phyloP scores from a whole-genome alignment of 2,113 vertebrate species.

The Indri indri region DNA sequence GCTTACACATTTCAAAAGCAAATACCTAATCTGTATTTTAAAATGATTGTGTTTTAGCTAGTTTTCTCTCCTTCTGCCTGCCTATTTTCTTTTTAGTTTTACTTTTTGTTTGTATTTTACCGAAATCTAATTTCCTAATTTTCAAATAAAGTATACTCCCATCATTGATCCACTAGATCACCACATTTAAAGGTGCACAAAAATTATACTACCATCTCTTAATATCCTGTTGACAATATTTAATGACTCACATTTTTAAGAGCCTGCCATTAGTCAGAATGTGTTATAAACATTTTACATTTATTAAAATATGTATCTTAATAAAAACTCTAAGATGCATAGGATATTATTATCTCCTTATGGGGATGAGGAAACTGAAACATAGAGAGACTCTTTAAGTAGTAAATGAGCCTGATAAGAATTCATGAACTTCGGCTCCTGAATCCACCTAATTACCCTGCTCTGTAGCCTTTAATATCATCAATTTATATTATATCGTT shows the following conservation, averaged over 20 bases:
- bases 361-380: not conserved
- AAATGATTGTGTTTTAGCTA: not conserved
- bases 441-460: not conserved
- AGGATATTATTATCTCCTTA: not conserved
- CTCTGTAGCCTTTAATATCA: not conserved
- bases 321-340: not conserved
- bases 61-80: not conserved
- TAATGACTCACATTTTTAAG: not conserved
- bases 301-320: not conserved
- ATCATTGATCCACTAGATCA: not conserved
- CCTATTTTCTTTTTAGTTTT: not conserved
- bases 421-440: not conserved
- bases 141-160: not conserved
- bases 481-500: not conserved
- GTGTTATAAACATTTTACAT: not conserved
- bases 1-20: not conserved
- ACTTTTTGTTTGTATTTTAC: not conserved
- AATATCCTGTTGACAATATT: not conserved
- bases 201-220: not conserved
- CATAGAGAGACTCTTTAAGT: not conserved
- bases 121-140: not conserved
- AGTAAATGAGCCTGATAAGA: not conserved
- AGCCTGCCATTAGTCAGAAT: not conserved
- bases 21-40: not conserved
- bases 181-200: not conserved